Evolutionary conservation across 2,888 invertebrate genomes (phyloP).

Genomic region (Aporophyla lueneburgensis): DNA sequence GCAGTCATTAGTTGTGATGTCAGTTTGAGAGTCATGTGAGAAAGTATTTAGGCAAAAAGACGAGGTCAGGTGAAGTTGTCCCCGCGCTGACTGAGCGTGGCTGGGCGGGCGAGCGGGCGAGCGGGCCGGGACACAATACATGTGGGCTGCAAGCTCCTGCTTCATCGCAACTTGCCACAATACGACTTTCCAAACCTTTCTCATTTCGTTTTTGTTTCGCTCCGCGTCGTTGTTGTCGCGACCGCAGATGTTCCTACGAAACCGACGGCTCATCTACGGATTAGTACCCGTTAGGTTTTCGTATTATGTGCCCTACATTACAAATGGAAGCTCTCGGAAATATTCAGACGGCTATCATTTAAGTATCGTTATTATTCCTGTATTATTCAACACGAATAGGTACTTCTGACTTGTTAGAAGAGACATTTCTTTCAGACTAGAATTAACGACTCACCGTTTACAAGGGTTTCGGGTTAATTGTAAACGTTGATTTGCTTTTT

Average conservation of each 20-base stretch:
- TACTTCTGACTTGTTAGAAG: constrained; percentile 6
- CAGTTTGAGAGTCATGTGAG: constrained; percentile 15
- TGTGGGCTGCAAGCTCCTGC: constrained; percentile 70
- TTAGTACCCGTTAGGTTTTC: constrained; percentile 88
- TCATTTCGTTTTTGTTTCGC: constrained; percentile 89
- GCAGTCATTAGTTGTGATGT: constrained; percentile 16
- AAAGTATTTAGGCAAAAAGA: constrained; percentile 42
- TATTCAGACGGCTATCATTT: constrained; percentile 72
- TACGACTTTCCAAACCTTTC: constrained; percentile 88
- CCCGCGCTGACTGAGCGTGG: constrained; percentile 16
- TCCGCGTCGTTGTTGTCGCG: constrained; percentile 77
- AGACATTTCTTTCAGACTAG: constrained; percentile 20
- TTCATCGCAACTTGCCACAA: constrained; percentile 86
- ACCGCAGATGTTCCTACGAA: constrained; percentile 86
- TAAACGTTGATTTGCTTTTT: constrained; percentile 39
- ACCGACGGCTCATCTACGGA: constrained; percentile 87
- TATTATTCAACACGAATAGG: constrained; percentile 16
- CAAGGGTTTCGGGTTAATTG: constrained; percentile 43
- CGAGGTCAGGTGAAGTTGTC: constrained; percentile 45
- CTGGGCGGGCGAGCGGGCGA: constrained; percentile 17
- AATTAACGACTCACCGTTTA: constrained; percentile 29
- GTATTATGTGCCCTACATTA: constrained; percentile 82
- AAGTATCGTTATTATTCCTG: constrained; percentile 51
- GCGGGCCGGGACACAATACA: constrained; percentile 66
- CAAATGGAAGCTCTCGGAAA: constrained; percentile 74